Percentiles rank a stretch among this genome's conserved stretches.
Conservation (phyloP, 2,113 vertebrate species). For the Dipodomys merriami region DNA sequence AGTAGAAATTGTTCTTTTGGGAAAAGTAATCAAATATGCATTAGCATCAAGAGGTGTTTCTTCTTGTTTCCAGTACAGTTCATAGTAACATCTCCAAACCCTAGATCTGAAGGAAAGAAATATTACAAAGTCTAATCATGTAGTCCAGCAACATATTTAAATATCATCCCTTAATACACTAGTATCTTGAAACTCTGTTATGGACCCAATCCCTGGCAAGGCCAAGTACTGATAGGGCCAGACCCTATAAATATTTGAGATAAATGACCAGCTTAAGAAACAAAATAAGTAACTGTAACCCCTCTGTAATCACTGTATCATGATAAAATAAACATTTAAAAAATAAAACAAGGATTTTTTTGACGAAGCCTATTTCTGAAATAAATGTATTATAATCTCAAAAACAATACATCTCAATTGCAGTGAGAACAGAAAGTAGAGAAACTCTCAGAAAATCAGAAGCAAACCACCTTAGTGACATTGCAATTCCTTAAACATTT, state of each 20-base stretch:
- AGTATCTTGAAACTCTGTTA: neutral
- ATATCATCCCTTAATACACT: neutral
- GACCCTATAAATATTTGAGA: neutral
- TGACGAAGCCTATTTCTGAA: constrained; percentile 15
- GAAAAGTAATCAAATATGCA: neutral
- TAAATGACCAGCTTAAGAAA: neutral
- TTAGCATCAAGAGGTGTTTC: neutral
- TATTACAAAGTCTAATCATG: neutral
- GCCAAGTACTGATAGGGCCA: neutral
- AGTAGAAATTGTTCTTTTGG: constrained; percentile 10
- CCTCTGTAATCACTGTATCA: too few relatives aligned
- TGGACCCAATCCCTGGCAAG: neutral
- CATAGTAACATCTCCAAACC: neutral
- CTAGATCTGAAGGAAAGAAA: constrained; percentile 14
- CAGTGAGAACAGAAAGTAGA: neutral
- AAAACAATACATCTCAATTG: neutral
- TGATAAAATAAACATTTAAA: neutral
- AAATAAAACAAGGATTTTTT: constrained; percentile 20
- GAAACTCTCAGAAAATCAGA: neutral
- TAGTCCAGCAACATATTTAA: constrained; percentile 6
- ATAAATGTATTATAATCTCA: constrained; percentile 4
- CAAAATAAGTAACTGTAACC: too few relatives aligned
- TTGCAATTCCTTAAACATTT: neutral
- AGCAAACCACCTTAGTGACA: neutral
- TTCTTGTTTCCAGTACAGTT: constrained; percentile 26